phyloP scores from a whole-genome alignment of 2,888 invertebrate species.

The Stenotaenia linearis region DNA sequence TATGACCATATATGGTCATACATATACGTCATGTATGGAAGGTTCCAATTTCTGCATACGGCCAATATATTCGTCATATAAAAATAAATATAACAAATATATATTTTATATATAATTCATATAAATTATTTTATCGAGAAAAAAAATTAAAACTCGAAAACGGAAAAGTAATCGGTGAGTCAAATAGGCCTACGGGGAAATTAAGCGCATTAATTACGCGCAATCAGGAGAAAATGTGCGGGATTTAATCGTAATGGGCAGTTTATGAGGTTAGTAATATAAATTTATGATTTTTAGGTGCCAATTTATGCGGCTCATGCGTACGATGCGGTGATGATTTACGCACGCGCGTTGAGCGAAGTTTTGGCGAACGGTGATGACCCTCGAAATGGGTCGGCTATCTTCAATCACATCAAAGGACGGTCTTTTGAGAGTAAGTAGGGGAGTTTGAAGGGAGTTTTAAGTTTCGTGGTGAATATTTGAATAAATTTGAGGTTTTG shows the following conservation, averaged over 20 bases:
- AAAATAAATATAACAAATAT: no score
- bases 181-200: background rate
- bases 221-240: background rate
- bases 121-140: no score
- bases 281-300: constrained; percentile 54
- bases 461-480: background rate
- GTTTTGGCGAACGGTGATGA: constrained; percentile 53
- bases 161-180: no score
- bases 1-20: no score
- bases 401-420: constrained; percentile 78
- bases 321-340: constrained; percentile 89
- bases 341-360: constrained; percentile 76
- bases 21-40: no score
- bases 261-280: background rate
- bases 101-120: no score
- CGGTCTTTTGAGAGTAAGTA: constrained; percentile 80
- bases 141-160: no score
- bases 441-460: background rate
- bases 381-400: constrained; percentile 73
- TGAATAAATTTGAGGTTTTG: no score
- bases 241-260: background rate
- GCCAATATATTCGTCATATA: no score
- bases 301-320: constrained; percentile 88
- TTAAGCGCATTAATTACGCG: background rate
- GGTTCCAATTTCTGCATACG: no score